Conservation (phyloP, 2,113 vertebrate genomes). For the Mungos mungo region DNA sequence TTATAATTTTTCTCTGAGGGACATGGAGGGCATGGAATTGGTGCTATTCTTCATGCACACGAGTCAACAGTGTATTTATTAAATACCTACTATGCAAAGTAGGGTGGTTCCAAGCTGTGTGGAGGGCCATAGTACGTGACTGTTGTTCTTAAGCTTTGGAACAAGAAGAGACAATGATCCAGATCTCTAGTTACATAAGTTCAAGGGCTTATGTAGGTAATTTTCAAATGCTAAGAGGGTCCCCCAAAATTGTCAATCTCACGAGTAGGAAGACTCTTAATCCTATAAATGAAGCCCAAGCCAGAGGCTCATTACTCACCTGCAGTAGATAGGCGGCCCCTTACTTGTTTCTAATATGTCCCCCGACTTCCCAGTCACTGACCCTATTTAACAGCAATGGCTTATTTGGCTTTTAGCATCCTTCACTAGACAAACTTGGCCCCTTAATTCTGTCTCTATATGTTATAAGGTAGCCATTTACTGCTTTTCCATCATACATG, state of each 20-base stretch:
- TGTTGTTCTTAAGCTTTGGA: not conserved
- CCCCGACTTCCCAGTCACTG: not conserved
- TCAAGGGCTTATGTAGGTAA: not conserved
- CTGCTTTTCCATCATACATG: not conserved
- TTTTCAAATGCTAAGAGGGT: not conserved
- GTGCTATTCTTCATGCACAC: not conserved
- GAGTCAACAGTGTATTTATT: not conserved
- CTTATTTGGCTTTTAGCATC: not conserved
- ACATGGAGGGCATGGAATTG: not conserved
- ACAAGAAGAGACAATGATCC: not conserved
- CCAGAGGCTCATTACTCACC: not conserved
- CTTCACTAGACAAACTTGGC: not conserved
- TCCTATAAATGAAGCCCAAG: not conserved
- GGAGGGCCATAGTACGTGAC: not conserved
- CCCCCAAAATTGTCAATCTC: not conserved
- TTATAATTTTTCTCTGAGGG: conserved; percentile 52
- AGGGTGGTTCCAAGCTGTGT: not conserved
- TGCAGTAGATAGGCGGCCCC: not conserved
- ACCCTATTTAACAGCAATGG: not conserved
- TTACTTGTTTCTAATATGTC: not conserved
- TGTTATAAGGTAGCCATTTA: not conserved
- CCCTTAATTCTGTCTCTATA: not conserved
- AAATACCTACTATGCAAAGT: not conserved
- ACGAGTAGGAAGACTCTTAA: not conserved
- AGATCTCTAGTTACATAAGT: no score